Evolutionary conservation across 2,113 vertebrate genomes (phyloP), one percentile per base, ranked within the genome.

Genomic region (Dasyornis broadbenti): DNA sequence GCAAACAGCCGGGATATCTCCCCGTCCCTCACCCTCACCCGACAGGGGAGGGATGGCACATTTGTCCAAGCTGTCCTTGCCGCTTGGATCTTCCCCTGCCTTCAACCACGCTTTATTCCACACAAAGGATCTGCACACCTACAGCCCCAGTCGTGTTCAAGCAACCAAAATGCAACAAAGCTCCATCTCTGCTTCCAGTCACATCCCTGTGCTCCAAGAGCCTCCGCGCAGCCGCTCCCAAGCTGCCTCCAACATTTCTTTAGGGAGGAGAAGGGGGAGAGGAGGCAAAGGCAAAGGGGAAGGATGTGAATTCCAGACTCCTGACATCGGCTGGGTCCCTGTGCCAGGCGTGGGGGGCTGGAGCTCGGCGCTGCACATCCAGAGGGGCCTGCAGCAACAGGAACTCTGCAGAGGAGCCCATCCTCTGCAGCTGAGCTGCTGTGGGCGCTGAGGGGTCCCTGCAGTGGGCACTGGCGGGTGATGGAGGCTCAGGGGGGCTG

Each of bases 391-490:
- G 60, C 56, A 40, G 61, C 52, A 66, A 7, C 4, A 10, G 47
- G 40, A 71, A 60, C 2, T 3, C 44, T 37, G 61, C 85, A 71
- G 16, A 27, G 66, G n/a, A 24, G 16, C 1, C 37, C 26, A 16
- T 2, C 1, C 0, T 1, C 52, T 1, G 0, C 9, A 65, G 16
- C 30, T 44, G 9, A 2, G 56, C 20, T 26, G 52, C 47, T 20
- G 8, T 1, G 15, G 2, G 3, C 15, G 28, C 42, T 10, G 3
- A 20, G n/a, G 15, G 3, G 42, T 5, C 49, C 37, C 57, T 30
- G 17, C 35, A 45, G 83, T 0, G 1, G 4, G 10, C 33, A 9
- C 1, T 30, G 56, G 14, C 4, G 47, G 35, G 54, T 3, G 17
- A 2, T 0, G 30, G 23, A 33, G 8, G 4, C 15, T 3, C 8